Evolutionary conservation across 2,888 invertebrate genomes (phyloP).

Genomic region (Oscheius onirici): DNA sequence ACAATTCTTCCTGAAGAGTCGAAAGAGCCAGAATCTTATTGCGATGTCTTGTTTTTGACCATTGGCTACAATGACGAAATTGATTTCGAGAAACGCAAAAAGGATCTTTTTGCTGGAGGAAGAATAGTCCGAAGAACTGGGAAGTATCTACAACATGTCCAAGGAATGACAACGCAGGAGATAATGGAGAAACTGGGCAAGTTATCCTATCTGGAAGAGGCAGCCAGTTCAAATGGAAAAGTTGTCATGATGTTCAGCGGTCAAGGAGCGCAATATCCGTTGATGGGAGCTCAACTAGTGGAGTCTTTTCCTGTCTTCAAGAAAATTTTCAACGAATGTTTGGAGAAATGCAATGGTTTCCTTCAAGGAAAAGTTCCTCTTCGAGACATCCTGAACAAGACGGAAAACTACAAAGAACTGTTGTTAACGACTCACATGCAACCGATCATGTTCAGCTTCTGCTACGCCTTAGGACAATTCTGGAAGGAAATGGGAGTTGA

Average conservation of each 20-base stretch:
- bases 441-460: constrained; percentile 56
- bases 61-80: constrained; percentile 40
- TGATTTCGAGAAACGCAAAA: constrained; percentile 21
- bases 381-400: constrained; percentile 43
- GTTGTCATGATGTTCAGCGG: constrained; percentile 54
- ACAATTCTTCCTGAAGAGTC: neutral
- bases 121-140: constrained; percentile 21
- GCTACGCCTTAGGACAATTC: constrained; percentile 50
- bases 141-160: constrained; percentile 32
- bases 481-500: constrained; percentile 42
- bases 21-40: constrained; percentile 19
- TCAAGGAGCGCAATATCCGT: constrained; percentile 59
- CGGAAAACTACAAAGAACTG: constrained; percentile 37
- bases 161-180: constrained; percentile 38
- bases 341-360: constrained; percentile 36
- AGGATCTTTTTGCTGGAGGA: neutral
- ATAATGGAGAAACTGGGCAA: neutral
- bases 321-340: constrained; percentile 35
- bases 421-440: constrained; percentile 51
- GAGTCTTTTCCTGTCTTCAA: constrained; percentile 46
- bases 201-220: neutral
- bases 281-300: constrained; percentile 57
- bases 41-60: constrained; percentile 37
- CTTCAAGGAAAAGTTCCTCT: constrained; percentile 36
- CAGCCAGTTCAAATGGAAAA: constrained; percentile 30